phyloP scores from a whole-genome alignment of 37 sponge, comb jelly and placozoan genomes.

The Amphimedon queenslandica region DNA sequence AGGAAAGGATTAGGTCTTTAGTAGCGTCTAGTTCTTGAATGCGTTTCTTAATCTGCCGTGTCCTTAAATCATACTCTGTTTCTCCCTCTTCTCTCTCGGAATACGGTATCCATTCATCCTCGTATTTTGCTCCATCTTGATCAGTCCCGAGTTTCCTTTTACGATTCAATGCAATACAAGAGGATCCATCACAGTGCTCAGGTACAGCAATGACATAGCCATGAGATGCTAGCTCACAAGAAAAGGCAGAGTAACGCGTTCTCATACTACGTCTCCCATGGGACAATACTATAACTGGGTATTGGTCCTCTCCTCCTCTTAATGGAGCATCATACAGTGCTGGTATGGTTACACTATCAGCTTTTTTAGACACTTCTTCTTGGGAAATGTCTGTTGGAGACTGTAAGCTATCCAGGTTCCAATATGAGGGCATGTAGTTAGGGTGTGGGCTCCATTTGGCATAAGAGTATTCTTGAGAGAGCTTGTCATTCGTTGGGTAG shows the following conservation, averaged over 20 bases:
- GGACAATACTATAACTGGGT: conserved; percentile 67
- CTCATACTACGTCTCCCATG: conserved; percentile 72
- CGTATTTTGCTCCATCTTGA: background rate
- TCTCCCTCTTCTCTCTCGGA: background rate
- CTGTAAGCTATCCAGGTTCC: background rate
- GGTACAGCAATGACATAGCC: conserved; percentile 70
- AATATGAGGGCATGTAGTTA: conserved; percentile 32
- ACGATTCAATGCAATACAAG: conserved; percentile 19
- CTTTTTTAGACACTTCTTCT: background rate
- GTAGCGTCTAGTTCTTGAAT: conserved; percentile 14
- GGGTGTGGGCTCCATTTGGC: conserved; percentile 26
- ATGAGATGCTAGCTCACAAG: conserved; percentile 77
- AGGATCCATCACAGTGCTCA: conserved; percentile 74
- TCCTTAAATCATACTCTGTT: conserved; percentile 28
- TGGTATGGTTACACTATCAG: conserved; percentile 26
- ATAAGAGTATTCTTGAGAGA: background rate
- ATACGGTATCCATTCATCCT: conserved; percentile 41
- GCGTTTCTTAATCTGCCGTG: conserved; percentile 36
- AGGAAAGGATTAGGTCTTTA: conserved; percentile 29
- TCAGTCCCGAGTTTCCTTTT: conserved; percentile 6
- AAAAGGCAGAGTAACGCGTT: conserved; percentile 43
- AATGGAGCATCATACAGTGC: conserved; percentile 45
- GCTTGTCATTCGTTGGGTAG: conserved; percentile 38
- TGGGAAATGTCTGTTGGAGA: background rate
- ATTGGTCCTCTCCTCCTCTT: background rate